Evolutionary conservation across 2,888 invertebrate genomes (phyloP), one percentile per base, ranked within the genome.

Genomic region (Pseudococcus longispinus): DNA sequence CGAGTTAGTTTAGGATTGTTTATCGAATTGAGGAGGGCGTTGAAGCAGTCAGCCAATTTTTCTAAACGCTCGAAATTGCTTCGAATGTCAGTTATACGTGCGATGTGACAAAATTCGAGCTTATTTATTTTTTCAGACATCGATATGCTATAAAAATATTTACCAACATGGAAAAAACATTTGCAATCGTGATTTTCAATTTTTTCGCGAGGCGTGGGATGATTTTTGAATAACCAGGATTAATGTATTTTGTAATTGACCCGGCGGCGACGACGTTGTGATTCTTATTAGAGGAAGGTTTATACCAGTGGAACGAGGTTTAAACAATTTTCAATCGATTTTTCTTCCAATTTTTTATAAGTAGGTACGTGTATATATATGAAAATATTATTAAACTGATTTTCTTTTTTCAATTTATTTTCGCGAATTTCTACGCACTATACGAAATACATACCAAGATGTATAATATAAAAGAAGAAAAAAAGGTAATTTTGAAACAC

Each of bases 141-240:
- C 70, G 3, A 70, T 70, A 70, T 3, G 3, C 29, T 29, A 29
- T 5, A 9, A 70, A 29, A 70, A 70, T 70, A 70, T 70, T 70
- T 70, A 70, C 70, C 70, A 29, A 70, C 70, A 70, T 13, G 29
- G 18, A 29, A 70, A 70, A 70, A 70, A 70, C 70, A 70, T 70
- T 70, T 70, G 29, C 70, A 29, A 23, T 23, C 60, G 32, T 29
- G 15, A 70, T 60, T 29, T 29, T 18, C 29, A 70, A 65, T 4
- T 70, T 70, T 65, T 70, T 70, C 29, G 29, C 70, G 29, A 29
- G 6, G 70, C n/a, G 51, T 51, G n/a, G 51, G 51, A 51, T n/a
- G n/a, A 29, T 29, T 20, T n/a, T 29, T 70, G 29, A 29, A 70
- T 65, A 6, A 11, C n/a, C 18, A 1, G 70, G 29, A 70, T 70